These are phyloP conservation scores for Varanus komodoensis DNA, from an alignment of 2,113 vertebrate genomes.

Conservation along the genomic window DNA sequence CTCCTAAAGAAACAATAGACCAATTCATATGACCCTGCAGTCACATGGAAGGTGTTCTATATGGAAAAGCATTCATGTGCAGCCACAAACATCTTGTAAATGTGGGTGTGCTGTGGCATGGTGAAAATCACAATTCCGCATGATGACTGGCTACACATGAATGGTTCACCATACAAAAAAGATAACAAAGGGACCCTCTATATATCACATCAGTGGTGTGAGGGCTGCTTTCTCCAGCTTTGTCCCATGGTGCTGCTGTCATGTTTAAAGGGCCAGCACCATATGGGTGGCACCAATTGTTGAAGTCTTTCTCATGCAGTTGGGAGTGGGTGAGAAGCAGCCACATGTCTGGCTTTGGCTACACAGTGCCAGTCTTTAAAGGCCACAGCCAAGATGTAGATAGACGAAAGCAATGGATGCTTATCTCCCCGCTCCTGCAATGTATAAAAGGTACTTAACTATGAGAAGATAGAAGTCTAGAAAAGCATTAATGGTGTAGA, in stretches of 20 bases:
- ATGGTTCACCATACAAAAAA: background rate
- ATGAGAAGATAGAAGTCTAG: too few relatives aligned
- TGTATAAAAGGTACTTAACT: too few relatives aligned
- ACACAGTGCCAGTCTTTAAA: background rate
- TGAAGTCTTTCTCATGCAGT: background rate
- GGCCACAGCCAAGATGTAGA: background rate
- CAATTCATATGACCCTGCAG: slow-evolving; percentile 7
- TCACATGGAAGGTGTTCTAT: background rate
- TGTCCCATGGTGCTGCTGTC: background rate
- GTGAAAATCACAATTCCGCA: background rate
- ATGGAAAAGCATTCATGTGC: background rate
- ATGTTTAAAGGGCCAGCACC: background rate
- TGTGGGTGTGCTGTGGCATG: background rate
- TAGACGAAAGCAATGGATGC: too few relatives aligned
- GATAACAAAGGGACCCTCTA: background rate
- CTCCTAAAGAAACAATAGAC: slow-evolving; percentile 10
- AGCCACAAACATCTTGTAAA: slow-evolving; percentile 17
- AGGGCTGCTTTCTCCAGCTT: background rate
- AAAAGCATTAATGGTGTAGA: too few relatives aligned
- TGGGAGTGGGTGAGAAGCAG: background rate
- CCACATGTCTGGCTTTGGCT: background rate
- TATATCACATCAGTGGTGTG: background rate
- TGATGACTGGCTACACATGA: slow-evolving; percentile 2
- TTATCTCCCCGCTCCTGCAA: too few relatives aligned
- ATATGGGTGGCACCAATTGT: background rate